Conservation (phyloP, 1,140 invertebrate genomes). For the Cotesia vestalis region DNA sequence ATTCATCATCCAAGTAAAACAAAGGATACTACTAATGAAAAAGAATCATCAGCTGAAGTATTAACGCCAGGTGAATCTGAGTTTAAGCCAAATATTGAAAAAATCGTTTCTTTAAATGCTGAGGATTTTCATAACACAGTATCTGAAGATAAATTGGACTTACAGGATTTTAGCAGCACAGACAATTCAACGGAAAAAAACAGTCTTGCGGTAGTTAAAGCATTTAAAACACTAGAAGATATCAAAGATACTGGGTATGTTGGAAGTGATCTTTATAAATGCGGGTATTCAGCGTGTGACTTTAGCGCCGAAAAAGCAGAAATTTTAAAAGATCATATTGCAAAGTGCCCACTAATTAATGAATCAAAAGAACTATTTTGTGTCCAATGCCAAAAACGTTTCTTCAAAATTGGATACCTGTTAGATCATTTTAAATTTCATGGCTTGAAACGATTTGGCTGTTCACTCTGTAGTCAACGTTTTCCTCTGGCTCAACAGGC, state of each 20-base stretch:
- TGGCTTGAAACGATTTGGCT: constrained; percentile 65
- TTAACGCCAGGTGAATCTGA: background rate
- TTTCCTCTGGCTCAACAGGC: constrained; percentile 63
- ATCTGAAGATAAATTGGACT: constrained; percentile 15
- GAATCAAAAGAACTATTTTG: constrained; percentile 58
- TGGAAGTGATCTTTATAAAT: constrained; percentile 65
- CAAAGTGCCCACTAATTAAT: constrained; percentile 53
- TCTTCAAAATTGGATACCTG: constrained; percentile 58
- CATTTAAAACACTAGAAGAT: constrained; percentile 51
- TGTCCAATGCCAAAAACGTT: constrained; percentile 64
- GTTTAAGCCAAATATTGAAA: background rate
- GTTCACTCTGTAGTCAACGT: constrained; percentile 65
- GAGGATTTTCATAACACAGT: constrained; percentile 5
- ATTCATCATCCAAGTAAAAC: constrained; percentile 44
- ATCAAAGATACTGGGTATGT: constrained; percentile 56
- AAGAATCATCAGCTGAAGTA: constrained; percentile 16
- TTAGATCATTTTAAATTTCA: constrained; percentile 65
- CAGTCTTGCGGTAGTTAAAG: constrained; percentile 33
- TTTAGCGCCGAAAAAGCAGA: constrained; percentile 47
- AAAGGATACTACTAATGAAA: background rate
- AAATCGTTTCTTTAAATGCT: constrained; percentile 17
- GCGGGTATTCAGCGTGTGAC: constrained; percentile 62
- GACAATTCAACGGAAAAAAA: constrained; percentile 23
- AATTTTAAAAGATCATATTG: constrained; percentile 64
- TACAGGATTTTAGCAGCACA: constrained; percentile 22